Conservation (phyloP, 2,888 invertebrate genomes). For the Drosophila atripex region DNA sequence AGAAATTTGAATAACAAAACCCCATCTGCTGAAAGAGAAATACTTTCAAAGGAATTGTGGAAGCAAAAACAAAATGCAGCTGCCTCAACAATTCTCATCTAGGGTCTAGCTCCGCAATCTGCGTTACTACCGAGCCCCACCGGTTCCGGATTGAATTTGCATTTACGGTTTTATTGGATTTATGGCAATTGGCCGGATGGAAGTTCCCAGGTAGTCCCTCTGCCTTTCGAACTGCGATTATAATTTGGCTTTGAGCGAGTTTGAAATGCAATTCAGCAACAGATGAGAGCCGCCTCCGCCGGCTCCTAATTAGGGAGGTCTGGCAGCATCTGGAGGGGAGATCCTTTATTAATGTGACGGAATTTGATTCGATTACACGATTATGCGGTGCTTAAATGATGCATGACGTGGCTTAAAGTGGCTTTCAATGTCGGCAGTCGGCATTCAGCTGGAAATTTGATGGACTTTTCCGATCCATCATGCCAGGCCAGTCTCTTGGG, state of each 20-base stretch:
- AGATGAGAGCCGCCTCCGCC: conserved; percentile 1
- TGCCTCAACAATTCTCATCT: conserved; percentile 40
- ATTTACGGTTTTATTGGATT: conserved; percentile 67
- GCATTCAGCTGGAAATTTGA: conserved; percentile 30
- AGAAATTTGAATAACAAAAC: too few species aligned
- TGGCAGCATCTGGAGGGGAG: neutral
- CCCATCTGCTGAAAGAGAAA: neutral
- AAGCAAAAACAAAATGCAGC: conserved; percentile 1
- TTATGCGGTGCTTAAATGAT: conserved; percentile 27
- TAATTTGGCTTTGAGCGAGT: conserved; percentile 17
- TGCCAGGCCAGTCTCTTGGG: conserved; percentile 7
- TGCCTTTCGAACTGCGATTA: conserved; percentile 24
- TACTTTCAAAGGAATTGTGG: neutral
- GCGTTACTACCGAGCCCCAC: neutral
- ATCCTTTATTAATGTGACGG: neutral
- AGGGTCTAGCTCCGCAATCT: neutral
- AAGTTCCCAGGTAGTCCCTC: conserved; percentile 44
- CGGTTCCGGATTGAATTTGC: conserved; percentile 50
- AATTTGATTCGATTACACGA: conserved; percentile 21
- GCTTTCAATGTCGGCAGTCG: conserved; percentile 45
- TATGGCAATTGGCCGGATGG: conserved; percentile 61
- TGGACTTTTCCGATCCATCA: conserved; percentile 31
- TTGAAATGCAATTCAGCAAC: conserved; percentile 8
- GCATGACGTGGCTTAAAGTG: conserved; percentile 42
- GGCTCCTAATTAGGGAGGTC: neutral